Evolutionary conservation across 2,888 invertebrate genomes (phyloP).

Genomic region (Tortricodes alternella): DNA sequence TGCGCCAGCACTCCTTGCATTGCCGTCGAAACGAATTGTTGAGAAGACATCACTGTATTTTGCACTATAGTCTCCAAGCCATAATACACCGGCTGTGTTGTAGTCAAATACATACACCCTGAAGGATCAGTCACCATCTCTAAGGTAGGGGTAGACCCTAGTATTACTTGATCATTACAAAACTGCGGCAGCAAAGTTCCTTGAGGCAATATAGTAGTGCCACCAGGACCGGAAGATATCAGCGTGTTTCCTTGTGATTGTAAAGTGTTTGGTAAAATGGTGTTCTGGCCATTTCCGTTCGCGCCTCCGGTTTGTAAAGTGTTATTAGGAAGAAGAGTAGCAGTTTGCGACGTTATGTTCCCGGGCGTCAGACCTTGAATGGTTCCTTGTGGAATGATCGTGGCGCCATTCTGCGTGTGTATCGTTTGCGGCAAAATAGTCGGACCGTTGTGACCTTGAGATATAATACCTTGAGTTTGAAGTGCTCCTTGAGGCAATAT

Average conservation of each 20-base stretch:
- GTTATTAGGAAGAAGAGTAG: slow-evolving; percentile 67
- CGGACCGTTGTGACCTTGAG: slow-evolving; percentile 81
- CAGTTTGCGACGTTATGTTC: slow-evolving; percentile 67
- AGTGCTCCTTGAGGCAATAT: slow-evolving; percentile 83
- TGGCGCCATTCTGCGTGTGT: slow-evolving; percentile 82
- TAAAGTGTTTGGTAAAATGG: slow-evolving; percentile 74
- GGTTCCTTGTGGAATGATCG: slow-evolving; percentile 84
- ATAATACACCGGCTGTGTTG: slow-evolving; percentile 90
- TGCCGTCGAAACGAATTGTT: slow-evolving; percentile 91
- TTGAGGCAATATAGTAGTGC: slow-evolving; percentile 84
- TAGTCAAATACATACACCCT: slow-evolving; percentile 83
- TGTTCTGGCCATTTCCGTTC: slow-evolving; percentile 74
- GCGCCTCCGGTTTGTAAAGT: slow-evolving; percentile 67
- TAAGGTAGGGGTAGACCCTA: slow-evolving; percentile 84
- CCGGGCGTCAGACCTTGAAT: slow-evolving; percentile 69
- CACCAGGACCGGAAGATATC: slow-evolving; percentile 78
- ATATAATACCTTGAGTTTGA: slow-evolving; percentile 77
- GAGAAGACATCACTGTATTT: slow-evolving; percentile 94
- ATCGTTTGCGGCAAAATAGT: slow-evolving; percentile 84
- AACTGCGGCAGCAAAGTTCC: slow-evolving; percentile 80
- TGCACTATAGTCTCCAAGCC: slow-evolving; percentile 93
- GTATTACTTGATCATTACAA: slow-evolving; percentile 83
- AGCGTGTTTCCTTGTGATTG: slow-evolving; percentile 80
- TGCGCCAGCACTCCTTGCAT: slow-evolving; percentile 91
- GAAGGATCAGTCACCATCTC: slow-evolving; percentile 85